Evolutionary conservation across 2,113 vertebrate species (phyloP).

Genomic region (Pelobates fuscus): DNA sequence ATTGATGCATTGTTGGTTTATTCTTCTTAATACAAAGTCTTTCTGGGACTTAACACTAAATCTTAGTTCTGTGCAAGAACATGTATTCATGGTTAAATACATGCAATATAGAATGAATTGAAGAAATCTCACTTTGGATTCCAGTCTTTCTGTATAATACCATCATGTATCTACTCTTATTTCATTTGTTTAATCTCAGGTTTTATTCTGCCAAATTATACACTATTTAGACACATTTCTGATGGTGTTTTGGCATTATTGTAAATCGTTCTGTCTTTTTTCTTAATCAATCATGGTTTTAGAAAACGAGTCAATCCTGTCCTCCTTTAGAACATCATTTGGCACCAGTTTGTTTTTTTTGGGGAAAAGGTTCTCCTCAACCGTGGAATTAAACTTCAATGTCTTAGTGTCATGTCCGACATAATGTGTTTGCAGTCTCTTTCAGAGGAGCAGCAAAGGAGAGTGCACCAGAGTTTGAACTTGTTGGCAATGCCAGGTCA

Average conservation of each 20-base stretch:
- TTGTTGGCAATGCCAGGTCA: background rate
- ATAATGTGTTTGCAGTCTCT: background rate
- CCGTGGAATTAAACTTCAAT: background rate
- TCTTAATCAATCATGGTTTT: background rate
- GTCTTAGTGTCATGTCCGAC: background rate
- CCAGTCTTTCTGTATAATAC: too few relatives aligned
- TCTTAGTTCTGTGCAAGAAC: too few relatives aligned
- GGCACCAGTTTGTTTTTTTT: background rate
- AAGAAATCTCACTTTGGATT: too few relatives aligned
- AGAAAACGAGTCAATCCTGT: background rate
- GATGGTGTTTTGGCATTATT: background rate
- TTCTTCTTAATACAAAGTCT: too few relatives aligned
- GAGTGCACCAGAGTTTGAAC: background rate
- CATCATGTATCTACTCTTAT: too few relatives aligned
- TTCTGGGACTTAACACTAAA: too few relatives aligned
- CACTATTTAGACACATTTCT: conserved; percentile 6
- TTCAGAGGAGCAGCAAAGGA: too few relatives aligned
- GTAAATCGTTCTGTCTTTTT: background rate
- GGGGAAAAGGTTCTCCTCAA: background rate
- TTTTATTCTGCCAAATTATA: conserved; percentile 49
- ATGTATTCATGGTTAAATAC: too few relatives aligned
- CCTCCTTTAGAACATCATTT: background rate
- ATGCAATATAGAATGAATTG: too few relatives aligned
- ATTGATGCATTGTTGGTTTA: too few relatives aligned
- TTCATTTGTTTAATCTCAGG: conserved; percentile 49